Conservation (phyloP, 2,888 invertebrate genomes). For the Dioctria linearis region DNA sequence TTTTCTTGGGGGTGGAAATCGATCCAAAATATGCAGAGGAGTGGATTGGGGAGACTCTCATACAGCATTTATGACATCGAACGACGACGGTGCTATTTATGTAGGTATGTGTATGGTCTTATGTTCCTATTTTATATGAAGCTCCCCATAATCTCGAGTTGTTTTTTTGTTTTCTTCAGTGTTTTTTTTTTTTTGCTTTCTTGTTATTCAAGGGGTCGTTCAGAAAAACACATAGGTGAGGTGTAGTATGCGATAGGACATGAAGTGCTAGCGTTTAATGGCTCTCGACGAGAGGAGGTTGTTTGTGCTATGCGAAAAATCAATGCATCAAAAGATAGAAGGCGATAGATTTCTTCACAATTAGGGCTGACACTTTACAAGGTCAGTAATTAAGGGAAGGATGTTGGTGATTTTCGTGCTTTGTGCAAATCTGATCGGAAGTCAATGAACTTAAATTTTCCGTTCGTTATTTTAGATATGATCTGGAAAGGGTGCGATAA, state of each 20-base stretch:
- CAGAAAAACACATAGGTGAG: neutral
- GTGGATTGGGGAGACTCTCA: neutral
- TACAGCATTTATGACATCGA: neutral
- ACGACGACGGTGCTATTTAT: too few relatives aligned
- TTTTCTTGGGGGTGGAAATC: slow-evolving; percentile 14
- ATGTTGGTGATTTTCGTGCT: neutral
- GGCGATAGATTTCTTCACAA: neutral
- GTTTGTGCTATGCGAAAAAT: neutral
- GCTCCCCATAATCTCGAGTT: neutral
- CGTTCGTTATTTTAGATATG: too few relatives aligned
- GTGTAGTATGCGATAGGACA: slow-evolving; percentile 16
- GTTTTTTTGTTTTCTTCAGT: neutral
- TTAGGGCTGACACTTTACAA: neutral
- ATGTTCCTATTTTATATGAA: neutral
- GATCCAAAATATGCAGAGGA: neutral
- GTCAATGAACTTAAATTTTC: too few relatives aligned
- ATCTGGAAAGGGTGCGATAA: too few relatives aligned
- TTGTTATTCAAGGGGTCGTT: neutral
- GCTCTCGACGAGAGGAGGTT: slow-evolving; percentile 20
- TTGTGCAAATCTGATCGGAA: too few relatives aligned
- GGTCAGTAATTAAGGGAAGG: slow-evolving; percentile 20
- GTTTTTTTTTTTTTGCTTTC: too few relatives aligned
- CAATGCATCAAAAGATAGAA: slow-evolving; percentile 37
- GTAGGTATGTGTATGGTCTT: neutral
- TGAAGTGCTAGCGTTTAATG: slow-evolving; percentile 34